A percentile compares a stretch with the other conserved stretches of the same genome.
These are phyloP conservation scores for Gnathonemus echidnorhynchus DNA, from an alignment of 2,113 vertebrate genomes.

Conservation along the genomic window DNA sequence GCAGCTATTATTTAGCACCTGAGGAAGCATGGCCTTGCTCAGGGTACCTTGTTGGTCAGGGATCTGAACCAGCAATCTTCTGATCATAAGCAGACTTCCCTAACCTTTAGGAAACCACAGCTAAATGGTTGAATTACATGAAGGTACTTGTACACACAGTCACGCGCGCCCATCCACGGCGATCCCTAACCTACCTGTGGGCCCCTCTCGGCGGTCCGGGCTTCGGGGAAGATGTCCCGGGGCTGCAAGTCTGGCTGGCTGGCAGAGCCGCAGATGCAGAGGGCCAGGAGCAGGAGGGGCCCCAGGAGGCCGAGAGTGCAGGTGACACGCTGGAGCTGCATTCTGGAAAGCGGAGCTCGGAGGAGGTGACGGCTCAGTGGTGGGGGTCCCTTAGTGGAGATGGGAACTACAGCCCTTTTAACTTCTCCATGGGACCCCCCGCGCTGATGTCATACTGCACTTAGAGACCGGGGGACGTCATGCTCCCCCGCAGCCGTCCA, in stretches of 20 bases:
- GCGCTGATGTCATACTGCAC: slow-evolving; percentile 29
- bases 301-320: slow-evolving; percentile 69
- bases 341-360: slow-evolving; percentile 32
- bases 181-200: slow-evolving; percentile 57
- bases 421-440: slow-evolving; percentile 35
- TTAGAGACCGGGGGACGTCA: slow-evolving; percentile 15
- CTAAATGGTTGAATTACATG: background rate
- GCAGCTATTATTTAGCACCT: background rate
- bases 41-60: background rate
- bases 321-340: slow-evolving; percentile 60
- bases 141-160: background rate
- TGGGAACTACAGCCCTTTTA: slow-evolving; percentile 42
- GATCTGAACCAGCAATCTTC: background rate
- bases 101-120: background rate
- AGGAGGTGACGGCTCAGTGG: background rate
- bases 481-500: slow-evolving; percentile 18
- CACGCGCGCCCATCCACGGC: background rate
- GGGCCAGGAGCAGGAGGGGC: slow-evolving; percentile 65
- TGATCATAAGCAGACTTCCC: background rate
- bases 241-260: slow-evolving; percentile 73
- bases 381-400: slow-evolving; percentile 16
- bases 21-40: background rate
- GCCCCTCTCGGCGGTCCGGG: slow-evolving; percentile 64
- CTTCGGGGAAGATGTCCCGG: slow-evolving; percentile 77
- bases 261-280: slow-evolving; percentile 60